Base-by-base conservation (phyloP, 2,797 vertebrate species). In the Chrosomus eos region DNA sequence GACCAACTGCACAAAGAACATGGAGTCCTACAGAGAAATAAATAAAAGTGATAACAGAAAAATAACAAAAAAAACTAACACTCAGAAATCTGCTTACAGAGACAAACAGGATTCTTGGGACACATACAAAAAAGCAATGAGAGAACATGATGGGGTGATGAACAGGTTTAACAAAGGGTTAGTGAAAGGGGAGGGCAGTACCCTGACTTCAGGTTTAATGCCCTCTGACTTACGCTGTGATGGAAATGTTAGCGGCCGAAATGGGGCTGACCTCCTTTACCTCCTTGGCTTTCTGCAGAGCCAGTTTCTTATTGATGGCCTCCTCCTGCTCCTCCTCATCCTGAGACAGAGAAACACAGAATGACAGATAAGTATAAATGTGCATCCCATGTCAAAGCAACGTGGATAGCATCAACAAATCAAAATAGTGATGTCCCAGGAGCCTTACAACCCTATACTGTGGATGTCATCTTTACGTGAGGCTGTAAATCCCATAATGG, bases 321-420 rank as follows among this genome's bases (percentile, higher is more conserved):
- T 97, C 98, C 86, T 99, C 98, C 93, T 98, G 97, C 91, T 99
- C 98, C 89, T 99, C 98, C 91, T 98, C 98, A 1, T 97, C 98
- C 98, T 99, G 87, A 84, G 40, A 53, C 62, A 78, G 8, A 86
- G 38, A 89, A 58, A 80, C 13, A 89, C 3, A 76, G 55, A 81
- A 36, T 7, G 51, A 64, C 28, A 83, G 55, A 55, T 1, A 23
- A 45, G n/a, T 62, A 40, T 77, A 72, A 77, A 79, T 77, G 48
- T 80, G 60, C 1, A 74, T 80, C n/a, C 36, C 28, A 79, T 70
- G 23, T 48, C 60, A 81, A 16, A 58, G 33, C 19, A 68, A 16
- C 18, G 5, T 28, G 58, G 9, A 67, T 53, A 75, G 31, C 55
- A n/a, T 31, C 31, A 43, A 85, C 86, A 89, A 87, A 88, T 86